These are phyloP conservation scores for Mnemiopsis leidyi DNA, from an alignment of 37 sponge, comb jelly and placozoan species.

Conservation along the genomic window DNA sequence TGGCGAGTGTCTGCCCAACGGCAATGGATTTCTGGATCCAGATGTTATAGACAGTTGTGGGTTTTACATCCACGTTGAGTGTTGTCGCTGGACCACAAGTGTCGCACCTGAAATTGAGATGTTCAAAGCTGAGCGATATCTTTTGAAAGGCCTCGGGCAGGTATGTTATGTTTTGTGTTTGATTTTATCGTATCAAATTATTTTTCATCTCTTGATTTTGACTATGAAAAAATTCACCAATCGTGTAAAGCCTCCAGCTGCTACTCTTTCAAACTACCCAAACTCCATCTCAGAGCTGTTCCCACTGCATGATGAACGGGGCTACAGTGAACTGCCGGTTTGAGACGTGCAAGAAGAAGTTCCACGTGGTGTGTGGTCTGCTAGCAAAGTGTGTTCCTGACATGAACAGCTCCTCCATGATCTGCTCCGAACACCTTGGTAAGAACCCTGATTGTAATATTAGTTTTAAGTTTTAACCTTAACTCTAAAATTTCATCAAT, in stretches of 20 bases:
- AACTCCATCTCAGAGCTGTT: slow-evolving; percentile 6
- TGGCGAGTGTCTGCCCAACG: slow-evolving; percentile 47
- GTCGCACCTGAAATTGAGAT: slow-evolving; percentile 41
- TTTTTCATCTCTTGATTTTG: too few species aligned
- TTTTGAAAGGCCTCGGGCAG: slow-evolving; percentile 57
- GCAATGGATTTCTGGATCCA: slow-evolving; percentile 38
- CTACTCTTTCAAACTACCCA: too few species aligned
- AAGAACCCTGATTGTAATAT: neutral
- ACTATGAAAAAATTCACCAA: too few species aligned
- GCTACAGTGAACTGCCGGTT: slow-evolving; percentile 34
- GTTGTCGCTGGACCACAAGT: slow-evolving; percentile 43
- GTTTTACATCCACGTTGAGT: slow-evolving; percentile 40
- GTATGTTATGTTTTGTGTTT: too few species aligned
- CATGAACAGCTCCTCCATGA: slow-evolving; percentile 1
- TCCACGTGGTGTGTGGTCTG: neutral
- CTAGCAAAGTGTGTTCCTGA: slow-evolving; percentile 52
- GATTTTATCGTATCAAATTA: too few species aligned
- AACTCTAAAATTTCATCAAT: too few species aligned
- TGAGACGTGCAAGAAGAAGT: slow-evolving; percentile 57
- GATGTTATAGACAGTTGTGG: slow-evolving; percentile 30
- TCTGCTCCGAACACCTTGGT: slow-evolving; percentile 58
- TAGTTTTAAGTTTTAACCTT: neutral
- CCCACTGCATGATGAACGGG: slow-evolving; percentile 45
- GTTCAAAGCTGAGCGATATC: slow-evolving; percentile 36
- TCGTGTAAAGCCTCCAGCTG: too few species aligned